Evolutionary conservation across 2,113 vertebrate genomes (phyloP), one percentile per base, ranked within the genome.

Genomic region (Dromaius novaehollandiae): DNA sequence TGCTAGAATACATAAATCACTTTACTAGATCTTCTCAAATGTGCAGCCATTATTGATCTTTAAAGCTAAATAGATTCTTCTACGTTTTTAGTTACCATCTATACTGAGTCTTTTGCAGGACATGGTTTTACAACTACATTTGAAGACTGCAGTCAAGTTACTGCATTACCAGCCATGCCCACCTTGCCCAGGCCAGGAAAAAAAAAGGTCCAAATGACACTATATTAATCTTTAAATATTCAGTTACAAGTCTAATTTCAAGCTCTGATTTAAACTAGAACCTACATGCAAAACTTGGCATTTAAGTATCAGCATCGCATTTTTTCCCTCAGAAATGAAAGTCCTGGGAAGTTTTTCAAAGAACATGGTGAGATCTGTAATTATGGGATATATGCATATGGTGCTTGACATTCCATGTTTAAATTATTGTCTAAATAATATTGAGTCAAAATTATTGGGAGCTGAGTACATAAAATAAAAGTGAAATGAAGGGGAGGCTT

Each of bases 391-490:
- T 26, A 9, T 48, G 25, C 2, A 1, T 10, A 40, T 64, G 53
- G 19, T 69, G n/a, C 48, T 58, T 88, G 70, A 89, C 68, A 80
- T 46, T 89, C 50, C 38, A 11, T 42, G 17, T 85, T 89, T 77
- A 74, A 95, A 63, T 58, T n/a, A 32, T 81, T 93, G 58, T 85
- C 78, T 89, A 91, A 88, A 88, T 69, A 85, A 86, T 25, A 64
- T n/a, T 68, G 61, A 81, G 74, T 86, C 56, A 94, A 95, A 95
- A 85, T 82, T 89, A 76, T 60, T 40, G 46, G 19, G 48, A 83
- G 28, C 2, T 74, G 44, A 69, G 82, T 28, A 58, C 12, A n/a
- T 58, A 60, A 96, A 95, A 90, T 76, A 74, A 78, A 93, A 92
- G 16, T 65, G 50, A 87, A 66, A 38, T 26, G 63, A 92, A 53